Percentiles rank a stretch among this genome's conserved stretches.
phyloP scores from a whole-genome alignment of 2,888 invertebrate species.

The Perithous albicinctus region DNA sequence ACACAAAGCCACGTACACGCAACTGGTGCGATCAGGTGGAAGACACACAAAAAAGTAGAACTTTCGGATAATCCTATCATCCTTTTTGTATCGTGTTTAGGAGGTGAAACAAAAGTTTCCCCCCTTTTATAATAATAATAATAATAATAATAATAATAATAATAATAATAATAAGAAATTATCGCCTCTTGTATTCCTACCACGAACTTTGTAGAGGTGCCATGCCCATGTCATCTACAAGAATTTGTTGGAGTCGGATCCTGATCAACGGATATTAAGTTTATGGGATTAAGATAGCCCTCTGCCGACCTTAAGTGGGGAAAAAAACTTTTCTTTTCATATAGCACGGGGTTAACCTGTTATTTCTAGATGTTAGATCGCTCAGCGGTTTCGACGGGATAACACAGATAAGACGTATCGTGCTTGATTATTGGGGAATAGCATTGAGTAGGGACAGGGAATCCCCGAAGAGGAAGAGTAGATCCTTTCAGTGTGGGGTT shows the following conservation, averaged over 20 bases:
- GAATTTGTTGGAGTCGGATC: conserved; percentile 53
- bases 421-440: conserved; percentile 68
- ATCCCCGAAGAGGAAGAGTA: conserved; percentile 69
- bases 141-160: background rate
- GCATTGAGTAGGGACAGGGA: conserved; percentile 77
- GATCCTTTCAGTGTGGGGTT: conserved; percentile 33
- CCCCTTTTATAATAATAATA: background rate
- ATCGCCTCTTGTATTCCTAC: conserved; percentile 9
- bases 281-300: conserved; percentile 75
- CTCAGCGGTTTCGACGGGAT: conserved; percentile 1
- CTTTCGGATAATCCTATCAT: conserved; percentile 40
- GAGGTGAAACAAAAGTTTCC: conserved; percentile 24
- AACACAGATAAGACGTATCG: conserved; percentile 35
- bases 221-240: background rate
- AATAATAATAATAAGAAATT: conserved; percentile 11
- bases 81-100: conserved; percentile 17
- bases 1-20: conserved; percentile 1
- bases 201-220: conserved; percentile 10
- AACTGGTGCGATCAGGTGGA: background rate
- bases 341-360: conserved; percentile 78
- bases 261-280: conserved; percentile 76
- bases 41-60: conserved; percentile 19
- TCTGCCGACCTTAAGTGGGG: conserved; percentile 64
- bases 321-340: conserved; percentile 62
- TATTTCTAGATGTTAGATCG: conserved; percentile 67